Conservation (phyloP, 92 coral and sea anemone genomes). For the Palythoa heliodiscus region DNA sequence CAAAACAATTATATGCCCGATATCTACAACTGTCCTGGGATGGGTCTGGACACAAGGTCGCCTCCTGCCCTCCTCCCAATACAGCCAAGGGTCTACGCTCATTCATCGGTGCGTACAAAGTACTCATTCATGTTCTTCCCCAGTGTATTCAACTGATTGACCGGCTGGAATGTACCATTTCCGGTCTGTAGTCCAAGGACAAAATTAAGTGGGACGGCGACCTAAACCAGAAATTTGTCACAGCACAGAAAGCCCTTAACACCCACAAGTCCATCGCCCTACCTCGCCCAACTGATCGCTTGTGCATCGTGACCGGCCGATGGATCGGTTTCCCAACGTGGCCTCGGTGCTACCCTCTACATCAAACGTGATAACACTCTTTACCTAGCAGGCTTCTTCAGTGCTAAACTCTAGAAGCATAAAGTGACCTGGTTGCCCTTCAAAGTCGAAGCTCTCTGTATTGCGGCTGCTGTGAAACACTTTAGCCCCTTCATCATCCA, state of each 20-base stretch:
- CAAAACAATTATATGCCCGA: slow-evolving; percentile 35
- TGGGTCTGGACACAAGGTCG: slow-evolving; percentile 65
- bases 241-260: slow-evolving; percentile 52
- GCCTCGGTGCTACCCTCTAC: too few relatives aligned
- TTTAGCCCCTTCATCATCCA: too few relatives aligned
- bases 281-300: slow-evolving; percentile 45
- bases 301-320: slow-evolving; percentile 51
- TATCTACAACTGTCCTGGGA: slow-evolving; percentile 45
- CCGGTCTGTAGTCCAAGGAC: slow-evolving; percentile 51
- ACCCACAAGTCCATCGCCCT: too few relatives aligned
- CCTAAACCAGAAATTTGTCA: slow-evolving; percentile 31
- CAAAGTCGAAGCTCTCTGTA: too few relatives aligned
- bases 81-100: slow-evolving; percentile 48
- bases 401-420: slow-evolving; percentile 54
- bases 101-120: slow-evolving; percentile 57
- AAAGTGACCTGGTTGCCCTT: slow-evolving; percentile 69
- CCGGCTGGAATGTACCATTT: too few relatives aligned
- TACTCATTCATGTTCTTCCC: slow-evolving; percentile 50
- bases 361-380: too few relatives aligned
- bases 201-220: slow-evolving; percentile 40
- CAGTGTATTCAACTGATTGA: slow-evolving; percentile 31
- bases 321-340: too few relatives aligned
- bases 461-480: too few relatives aligned
- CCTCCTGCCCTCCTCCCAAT: slow-evolving; percentile 49
- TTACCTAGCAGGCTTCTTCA: too few relatives aligned